Conservation (phyloP, 2,888 invertebrate species). For the Apamea monoglypha region DNA sequence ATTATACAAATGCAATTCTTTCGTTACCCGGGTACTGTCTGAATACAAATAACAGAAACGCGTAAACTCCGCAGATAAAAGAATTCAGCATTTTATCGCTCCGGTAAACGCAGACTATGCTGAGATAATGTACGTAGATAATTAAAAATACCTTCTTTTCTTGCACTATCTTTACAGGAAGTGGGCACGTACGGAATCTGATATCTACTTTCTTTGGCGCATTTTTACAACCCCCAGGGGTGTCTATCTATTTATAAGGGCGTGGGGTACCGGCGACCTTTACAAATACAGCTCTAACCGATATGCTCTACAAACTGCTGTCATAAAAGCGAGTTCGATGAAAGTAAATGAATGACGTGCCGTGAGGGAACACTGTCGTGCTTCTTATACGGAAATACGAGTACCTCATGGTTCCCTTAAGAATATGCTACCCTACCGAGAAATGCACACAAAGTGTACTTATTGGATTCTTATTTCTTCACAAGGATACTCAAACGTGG, state of each 20-base stretch:
- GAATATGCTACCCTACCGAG: constrained; percentile 1
- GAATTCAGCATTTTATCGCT: constrained; percentile 48
- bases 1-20: constrained; percentile 60
- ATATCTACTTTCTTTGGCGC: constrained; percentile 81
- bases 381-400: constrained; percentile 35
- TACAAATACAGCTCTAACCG: constrained; percentile 82
- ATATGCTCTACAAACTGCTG: constrained; percentile 84
- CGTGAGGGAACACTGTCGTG: constrained; percentile 61
- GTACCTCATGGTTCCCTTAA: constrained; percentile 3
- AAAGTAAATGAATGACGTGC: constrained; percentile 74
- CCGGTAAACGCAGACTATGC: constrained; percentile 29
- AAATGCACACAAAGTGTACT: neutral
- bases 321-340: constrained; percentile 76
- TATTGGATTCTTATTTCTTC: neutral
- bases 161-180: constrained; percentile 71
- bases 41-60: constrained; percentile 55
- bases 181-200: constrained; percentile 77
- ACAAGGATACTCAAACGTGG: neutral
- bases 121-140: constrained; percentile 69
- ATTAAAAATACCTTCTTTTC: constrained; percentile 76
- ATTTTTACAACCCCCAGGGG: constrained; percentile 83
- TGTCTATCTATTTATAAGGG: constrained; percentile 72
- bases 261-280: constrained; percentile 81
- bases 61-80: constrained; percentile 49
- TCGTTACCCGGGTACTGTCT: constrained; percentile 36